A percentile compares a stretch with the other conserved stretches of the same genome.
These are phyloP conservation scores for Aplodontia rufa DNA, from an alignment of 2,113 vertebrate species.

Conservation along the genomic window DNA sequence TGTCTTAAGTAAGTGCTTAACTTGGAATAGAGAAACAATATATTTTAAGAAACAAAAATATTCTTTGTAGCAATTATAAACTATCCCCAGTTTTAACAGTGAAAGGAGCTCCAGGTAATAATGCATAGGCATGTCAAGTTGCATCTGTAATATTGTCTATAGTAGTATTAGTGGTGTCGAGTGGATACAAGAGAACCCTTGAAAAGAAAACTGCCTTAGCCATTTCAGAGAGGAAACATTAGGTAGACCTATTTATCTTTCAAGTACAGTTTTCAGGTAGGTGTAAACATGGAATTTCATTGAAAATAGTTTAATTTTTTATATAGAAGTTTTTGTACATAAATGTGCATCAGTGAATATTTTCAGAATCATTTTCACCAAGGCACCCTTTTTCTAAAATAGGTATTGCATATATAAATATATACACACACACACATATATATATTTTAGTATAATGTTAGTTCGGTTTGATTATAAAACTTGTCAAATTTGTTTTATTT, in stretches of 20 bases:
- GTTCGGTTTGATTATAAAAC: conserved; percentile 78
- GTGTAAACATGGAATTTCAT: conserved; percentile 69
- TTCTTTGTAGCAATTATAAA: conserved; percentile 70
- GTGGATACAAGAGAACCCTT: conserved; percentile 41
- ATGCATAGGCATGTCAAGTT: conserved; percentile 45
- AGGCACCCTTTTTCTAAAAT: conserved; percentile 79
- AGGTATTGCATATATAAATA: conserved; percentile 61
- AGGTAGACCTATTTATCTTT: conserved; percentile 46
- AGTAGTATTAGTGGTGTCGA: conserved; percentile 55
- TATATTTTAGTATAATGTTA: conserved; percentile 74
- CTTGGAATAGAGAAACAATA: conserved; percentile 60
- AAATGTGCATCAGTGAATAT: conserved; percentile 76
- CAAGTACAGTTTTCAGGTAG: conserved; percentile 62
- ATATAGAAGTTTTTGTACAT: conserved; percentile 81
- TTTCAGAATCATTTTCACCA: conserved; percentile 77
- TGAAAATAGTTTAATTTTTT: conserved; percentile 79
- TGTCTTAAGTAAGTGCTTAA: conserved; percentile 72
- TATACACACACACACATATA: conserved; percentile 15
- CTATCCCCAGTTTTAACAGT: conserved; percentile 28
- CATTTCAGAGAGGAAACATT: conserved; percentile 28
- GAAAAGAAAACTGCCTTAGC: conserved; percentile 71
- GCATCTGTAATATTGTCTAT: conserved; percentile 26
- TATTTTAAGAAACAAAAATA: conserved; percentile 70
- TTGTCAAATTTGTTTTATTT: conserved; percentile 80
- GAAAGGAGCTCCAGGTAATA: not conserved